Evolutionary conservation across 2,113 vertebrate genomes (phyloP).

Genomic region (Irena cyanogastra): DNA sequence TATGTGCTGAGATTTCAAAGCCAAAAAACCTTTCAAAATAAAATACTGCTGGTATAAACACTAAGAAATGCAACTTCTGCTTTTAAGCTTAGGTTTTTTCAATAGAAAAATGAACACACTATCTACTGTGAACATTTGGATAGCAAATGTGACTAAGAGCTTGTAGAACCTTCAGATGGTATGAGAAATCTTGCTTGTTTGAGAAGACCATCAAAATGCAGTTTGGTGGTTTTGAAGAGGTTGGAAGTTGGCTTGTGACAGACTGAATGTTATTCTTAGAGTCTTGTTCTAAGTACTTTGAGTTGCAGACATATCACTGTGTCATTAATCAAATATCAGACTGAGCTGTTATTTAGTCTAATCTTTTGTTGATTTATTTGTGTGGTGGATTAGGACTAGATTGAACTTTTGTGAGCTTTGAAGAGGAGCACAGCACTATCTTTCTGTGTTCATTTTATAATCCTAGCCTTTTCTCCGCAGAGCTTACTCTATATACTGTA

Average conservation of each 20-base stretch:
- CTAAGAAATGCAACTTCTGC: background rate
- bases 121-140: background rate
- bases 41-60: background rate
- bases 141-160: background rate
- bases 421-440: background rate
- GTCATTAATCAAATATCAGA: conserved; percentile 4
- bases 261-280: background rate
- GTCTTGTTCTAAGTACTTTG: background rate
- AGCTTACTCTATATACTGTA: background rate
- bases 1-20: background rate
- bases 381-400: background rate
- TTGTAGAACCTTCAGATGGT: background rate
- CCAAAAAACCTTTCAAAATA: background rate
- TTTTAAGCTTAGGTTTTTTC: background rate
- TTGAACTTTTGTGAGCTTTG: background rate
- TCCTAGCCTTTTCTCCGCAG: background rate
- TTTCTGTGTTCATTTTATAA: background rate
- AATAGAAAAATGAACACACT: fast-evolving
- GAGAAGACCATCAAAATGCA: background rate
- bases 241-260: background rate
- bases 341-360: background rate
- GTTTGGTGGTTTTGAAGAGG: background rate
- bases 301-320: background rate
- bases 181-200: background rate
- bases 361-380: background rate